phyloP scores from a whole-genome alignment of 2,113 vertebrate species.

The Zeus faber region DNA sequence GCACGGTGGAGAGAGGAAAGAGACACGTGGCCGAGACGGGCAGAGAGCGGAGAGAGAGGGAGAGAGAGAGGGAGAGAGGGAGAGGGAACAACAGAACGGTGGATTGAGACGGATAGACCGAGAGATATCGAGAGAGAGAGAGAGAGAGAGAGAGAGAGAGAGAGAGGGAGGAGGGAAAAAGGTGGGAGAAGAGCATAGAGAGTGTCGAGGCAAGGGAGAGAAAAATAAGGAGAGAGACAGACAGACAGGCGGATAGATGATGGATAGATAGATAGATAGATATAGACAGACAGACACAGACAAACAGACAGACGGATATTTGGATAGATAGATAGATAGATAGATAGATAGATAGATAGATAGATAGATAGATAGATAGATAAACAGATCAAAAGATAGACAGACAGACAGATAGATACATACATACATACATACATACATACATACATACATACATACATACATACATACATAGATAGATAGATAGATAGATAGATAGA shows the following conservation, averaged over 20 bases:
- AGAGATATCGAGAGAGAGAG: slow-evolving; percentile 11
- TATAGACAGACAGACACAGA: background rate
- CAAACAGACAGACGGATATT: slow-evolving; percentile 10
- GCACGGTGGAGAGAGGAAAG: slow-evolving; percentile 29
- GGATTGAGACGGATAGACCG: background rate
- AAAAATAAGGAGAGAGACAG: no score
- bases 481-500: no score
- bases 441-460: no score
- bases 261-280: no score
- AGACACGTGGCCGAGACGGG: slow-evolving; percentile 17
- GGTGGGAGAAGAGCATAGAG: background rate
- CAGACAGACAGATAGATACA: no score
- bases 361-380: background rate
- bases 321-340: slow-evolving; percentile 5
- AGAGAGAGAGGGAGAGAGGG: background rate
- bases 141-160: background rate
- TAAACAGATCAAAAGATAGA: no score
- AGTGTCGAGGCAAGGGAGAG: no score
- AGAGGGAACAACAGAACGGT: slow-evolving; percentile 5
- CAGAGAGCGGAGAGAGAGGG: background rate
- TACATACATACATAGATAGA: no score
- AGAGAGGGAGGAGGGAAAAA: slow-evolving; percentile 4
- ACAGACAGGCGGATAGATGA: no score
- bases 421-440: no score
- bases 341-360: background rate